Evolutionary conservation across 1,140 invertebrate species (phyloP), one percentile per base, ranked within the genome.

Genomic region (Drosophila triauraria): DNA sequence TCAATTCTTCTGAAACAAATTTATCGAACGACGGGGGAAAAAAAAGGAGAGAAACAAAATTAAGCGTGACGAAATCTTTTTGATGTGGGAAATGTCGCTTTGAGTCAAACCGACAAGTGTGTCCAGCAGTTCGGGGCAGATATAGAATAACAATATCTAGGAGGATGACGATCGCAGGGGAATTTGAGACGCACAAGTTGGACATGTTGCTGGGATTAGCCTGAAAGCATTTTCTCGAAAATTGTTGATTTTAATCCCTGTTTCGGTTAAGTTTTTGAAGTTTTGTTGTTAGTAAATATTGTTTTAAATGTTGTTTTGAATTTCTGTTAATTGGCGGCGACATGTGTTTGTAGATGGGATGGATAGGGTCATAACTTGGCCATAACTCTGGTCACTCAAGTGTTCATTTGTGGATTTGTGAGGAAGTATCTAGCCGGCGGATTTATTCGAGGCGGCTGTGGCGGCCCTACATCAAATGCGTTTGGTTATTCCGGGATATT

Each of bases 71-170:
- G 85, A 88, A 88, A 88, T 88, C 85, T 88, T 85, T 88, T 85
- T 90, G 85, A 88, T 87, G 85, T 88, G 85, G 85, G 85, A 88
- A 90, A 88, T 85, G 85, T 88, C 85, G 85, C 85, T 88, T 88
- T 90, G 85, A 88, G 85, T 59, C 70, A 78, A 62, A 67, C 85
- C 85, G 86, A 88, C 85, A 88, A 88, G 85, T 88, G 84, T 88
- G 85, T 88, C 85, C 84, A 87, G 84, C 75, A 80, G 75, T 70
- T 23, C 10, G 40, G 60, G 65, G 61, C 53, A 75, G 70, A 60
- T 74, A 72, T 72, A 60, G 56, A 60, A 74, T 74, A 60, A 60
- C 70, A 44, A 72, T 72, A 51, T 72, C 43, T 46, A 59, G 54
- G 27, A 50, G 63, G 48, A 65, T 48, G 60, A 13, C 46, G 35